phyloP scores from a whole-genome alignment of 2,888 invertebrate species.

The Drosophila mayaguana region DNA sequence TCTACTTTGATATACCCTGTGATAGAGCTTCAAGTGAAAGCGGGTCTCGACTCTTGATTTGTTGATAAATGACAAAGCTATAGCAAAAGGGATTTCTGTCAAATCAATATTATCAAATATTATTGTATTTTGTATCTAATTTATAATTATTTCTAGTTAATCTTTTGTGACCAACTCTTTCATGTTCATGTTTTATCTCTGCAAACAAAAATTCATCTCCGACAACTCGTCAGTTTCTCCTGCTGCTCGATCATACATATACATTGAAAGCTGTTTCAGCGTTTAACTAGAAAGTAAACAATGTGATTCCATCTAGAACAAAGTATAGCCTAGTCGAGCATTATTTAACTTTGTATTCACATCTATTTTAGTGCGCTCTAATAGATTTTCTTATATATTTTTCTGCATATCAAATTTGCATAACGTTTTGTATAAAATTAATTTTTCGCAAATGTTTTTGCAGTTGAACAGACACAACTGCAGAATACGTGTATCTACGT shows the following conservation, averaged over 20 bases:
- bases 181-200: neutral
- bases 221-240: neutral
- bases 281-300: neutral
- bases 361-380: constrained; percentile 48
- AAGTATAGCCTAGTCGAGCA: constrained; percentile 31
- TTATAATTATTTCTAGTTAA: neutral
- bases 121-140: no score
- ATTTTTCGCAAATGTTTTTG: constrained; percentile 75
- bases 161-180: neutral
- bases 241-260: neutral
- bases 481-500: constrained; percentile 2
- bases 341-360: constrained; percentile 3
- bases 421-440: constrained; percentile 70
- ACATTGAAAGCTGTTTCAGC: neutral
- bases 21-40: neutral
- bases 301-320: neutral
- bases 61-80: neutral
- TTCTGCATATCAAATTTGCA: constrained; percentile 56
- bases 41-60: constrained; percentile 3
- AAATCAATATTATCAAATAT: no score
- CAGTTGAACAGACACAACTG: constrained; percentile 53
- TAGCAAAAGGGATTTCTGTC: neutral
- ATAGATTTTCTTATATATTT: constrained; percentile 62
- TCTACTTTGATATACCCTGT: constrained; percentile 30
- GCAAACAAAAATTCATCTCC: neutral